A percentile compares a stretch with the other conserved stretches of the same genome.
Evolutionary conservation across 2,113 vertebrate species (phyloP).

Genomic region (Sorex fumeus): DNA sequence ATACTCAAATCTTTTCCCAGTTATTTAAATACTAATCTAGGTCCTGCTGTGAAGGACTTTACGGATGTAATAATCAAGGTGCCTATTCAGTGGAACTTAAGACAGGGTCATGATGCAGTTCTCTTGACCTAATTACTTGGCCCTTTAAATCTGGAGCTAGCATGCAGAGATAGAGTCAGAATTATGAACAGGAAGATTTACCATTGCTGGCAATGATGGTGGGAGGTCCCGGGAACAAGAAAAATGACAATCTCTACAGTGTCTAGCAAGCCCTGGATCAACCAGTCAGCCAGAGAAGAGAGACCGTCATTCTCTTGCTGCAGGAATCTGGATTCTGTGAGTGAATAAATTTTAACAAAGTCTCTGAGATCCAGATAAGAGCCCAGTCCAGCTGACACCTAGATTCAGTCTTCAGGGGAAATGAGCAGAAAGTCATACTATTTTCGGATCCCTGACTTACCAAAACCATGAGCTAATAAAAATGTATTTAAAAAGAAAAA

Average conservation of each 20-base stretch:
- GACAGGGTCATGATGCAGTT: not conserved
- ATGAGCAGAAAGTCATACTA: not conserved
- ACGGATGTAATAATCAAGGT: conserved; percentile 10
- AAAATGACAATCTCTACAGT: not conserved
- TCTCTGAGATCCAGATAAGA: not conserved
- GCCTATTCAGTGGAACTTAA: not conserved
- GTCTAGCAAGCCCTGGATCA: not conserved
- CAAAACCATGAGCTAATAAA: conserved; percentile 26
- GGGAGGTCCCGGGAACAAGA: not conserved
- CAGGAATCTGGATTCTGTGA: not conserved
- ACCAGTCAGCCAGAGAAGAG: not conserved
- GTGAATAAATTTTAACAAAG: not conserved
- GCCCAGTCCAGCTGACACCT: not conserved
- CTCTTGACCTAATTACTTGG: not conserved
- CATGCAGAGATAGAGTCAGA: conserved; percentile 54
- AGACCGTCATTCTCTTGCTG: not conserved
- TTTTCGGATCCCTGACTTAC: not conserved
- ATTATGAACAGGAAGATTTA: conserved; percentile 16
- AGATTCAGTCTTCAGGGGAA: not conserved
- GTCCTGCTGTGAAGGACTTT: not conserved
- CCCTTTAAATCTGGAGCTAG: conserved; percentile 3
- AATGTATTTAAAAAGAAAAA: too few relatives aligned
- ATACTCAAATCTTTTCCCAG: not conserved
- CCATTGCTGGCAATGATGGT: not conserved
- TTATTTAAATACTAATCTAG: not conserved